Conservation (phyloP, 2,797 vertebrate genomes). For the Lateolabrax maculatus region DNA sequence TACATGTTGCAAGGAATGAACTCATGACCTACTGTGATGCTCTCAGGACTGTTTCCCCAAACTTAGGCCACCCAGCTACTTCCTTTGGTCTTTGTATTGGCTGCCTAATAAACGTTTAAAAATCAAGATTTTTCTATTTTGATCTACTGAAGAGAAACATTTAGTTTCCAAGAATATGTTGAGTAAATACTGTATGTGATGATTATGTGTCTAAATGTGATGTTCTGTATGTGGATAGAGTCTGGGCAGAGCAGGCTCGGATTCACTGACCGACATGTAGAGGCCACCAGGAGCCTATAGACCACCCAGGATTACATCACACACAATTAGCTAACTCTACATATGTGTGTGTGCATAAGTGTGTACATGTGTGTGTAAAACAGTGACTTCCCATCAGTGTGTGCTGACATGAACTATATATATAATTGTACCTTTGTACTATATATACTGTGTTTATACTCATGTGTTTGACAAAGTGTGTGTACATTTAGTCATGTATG, state of each 20-base stretch:
- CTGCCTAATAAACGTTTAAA: slow-evolving; percentile 5
- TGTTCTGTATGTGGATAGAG: slow-evolving; percentile 25
- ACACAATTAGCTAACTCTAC: slow-evolving; percentile 40
- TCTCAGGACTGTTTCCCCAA: background rate
- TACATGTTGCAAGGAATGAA: slow-evolving; percentile 8
- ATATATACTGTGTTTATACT: slow-evolving; percentile 21
- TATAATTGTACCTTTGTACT: slow-evolving; percentile 16
- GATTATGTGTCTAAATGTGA: slow-evolving; percentile 58
- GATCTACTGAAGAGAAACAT: background rate
- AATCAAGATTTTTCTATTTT: slow-evolving; percentile 32
- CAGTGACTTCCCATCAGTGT: slow-evolving; percentile 5
- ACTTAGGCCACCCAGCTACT: slow-evolving; percentile 10
- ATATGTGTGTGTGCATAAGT: slow-evolving; percentile 4
- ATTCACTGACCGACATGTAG: slow-evolving; percentile 48
- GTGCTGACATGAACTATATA: too few relatives aligned
- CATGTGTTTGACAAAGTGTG: slow-evolving; percentile 32
- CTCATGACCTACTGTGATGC: slow-evolving; percentile 13
- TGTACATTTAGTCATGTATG: slow-evolving; percentile 30
- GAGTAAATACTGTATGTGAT: slow-evolving; percentile 37
- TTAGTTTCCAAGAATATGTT: slow-evolving; percentile 31
- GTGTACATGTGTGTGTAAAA: background rate
- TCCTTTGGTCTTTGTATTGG: slow-evolving; percentile 6
- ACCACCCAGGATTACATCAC: slow-evolving; percentile 73
- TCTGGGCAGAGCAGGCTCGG: slow-evolving; percentile 22
- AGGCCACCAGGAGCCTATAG: slow-evolving; percentile 55